A percentile compares a stretch with the other conserved stretches of the same genome.
These are phyloP conservation scores for Paratrypauchen microcephalus DNA, from an alignment of 2,797 vertebrate genomes.

Conservation along the genomic window DNA sequence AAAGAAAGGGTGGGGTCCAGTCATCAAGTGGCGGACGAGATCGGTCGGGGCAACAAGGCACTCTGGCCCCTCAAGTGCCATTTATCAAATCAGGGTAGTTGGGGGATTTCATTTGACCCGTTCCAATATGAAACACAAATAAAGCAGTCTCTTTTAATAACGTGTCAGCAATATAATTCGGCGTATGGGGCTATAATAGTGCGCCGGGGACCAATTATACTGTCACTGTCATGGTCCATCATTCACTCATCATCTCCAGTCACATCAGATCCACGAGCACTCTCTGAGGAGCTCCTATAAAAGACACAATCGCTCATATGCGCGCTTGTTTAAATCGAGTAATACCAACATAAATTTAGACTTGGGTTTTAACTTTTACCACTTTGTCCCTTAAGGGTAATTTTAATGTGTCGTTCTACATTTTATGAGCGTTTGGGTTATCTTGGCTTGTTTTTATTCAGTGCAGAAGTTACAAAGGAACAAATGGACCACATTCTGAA, in stretches of 20 bases:
- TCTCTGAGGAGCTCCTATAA: slow-evolving; percentile 39
- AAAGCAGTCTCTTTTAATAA: slow-evolving; percentile 47
- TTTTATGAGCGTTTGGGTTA: background rate
- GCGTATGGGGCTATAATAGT: slow-evolving; percentile 47
- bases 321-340: slow-evolving; percentile 23
- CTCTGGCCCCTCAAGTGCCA: slow-evolving; percentile 16
- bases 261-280: slow-evolving; percentile 36
- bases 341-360: slow-evolving; percentile 25
- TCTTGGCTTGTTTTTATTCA: background rate
- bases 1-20: slow-evolving; percentile 53
- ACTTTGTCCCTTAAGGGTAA: slow-evolving; percentile 4
- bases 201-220: slow-evolving; percentile 55
- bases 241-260: slow-evolving; percentile 52
- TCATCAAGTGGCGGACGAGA: slow-evolving; percentile 14
- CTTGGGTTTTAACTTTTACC: background rate
- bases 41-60: slow-evolving; percentile 8
- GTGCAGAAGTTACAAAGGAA: background rate
- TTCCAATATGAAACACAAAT: slow-evolving; percentile 51
- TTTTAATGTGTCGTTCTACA: background rate
- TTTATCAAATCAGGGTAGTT: slow-evolving; percentile 46
- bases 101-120: slow-evolving; percentile 40
- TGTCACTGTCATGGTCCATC: slow-evolving; percentile 52
- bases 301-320: slow-evolving; percentile 28
- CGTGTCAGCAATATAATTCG: slow-evolving; percentile 39
- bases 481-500: background rate